Evolutionary conservation across 2,888 invertebrate species (phyloP), one percentile per base, ranked within the genome.

Genomic region (Catotricha subobsoleta): DNA sequence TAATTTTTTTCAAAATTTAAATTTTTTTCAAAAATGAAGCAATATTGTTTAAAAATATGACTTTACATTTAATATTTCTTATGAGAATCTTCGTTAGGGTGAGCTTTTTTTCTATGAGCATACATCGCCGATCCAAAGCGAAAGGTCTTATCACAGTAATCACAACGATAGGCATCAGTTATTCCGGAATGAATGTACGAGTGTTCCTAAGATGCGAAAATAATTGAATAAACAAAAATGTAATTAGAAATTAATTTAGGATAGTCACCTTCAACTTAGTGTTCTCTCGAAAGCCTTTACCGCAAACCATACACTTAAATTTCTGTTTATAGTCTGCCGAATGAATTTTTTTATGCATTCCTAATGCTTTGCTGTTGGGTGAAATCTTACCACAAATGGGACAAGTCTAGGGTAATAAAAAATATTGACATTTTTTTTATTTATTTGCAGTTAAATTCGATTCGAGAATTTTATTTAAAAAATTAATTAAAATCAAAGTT

Each of bases 261-360:
- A 12, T 18, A 18, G 15, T 3, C 28, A 39, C 39, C 29, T 39
- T 39, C 10, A 39, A 28, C n/a, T 39, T 39, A 3, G 39, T 39
- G 2, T 27, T 15, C 12, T 39, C 39, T 1, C 39, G 18, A 19
- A 39, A 39, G 3, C 39, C 34, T 19, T 39, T 39, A 15, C 39
- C 39, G 15, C 39, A 39, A n/a, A 39, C 39, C 8, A 39, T 39
- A 28, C 39, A 39, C n/a, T 39, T 39, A 10, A 27, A 39, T 7
- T 28, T 27, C n/a, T 39, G 28, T n/a, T 39, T 39, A 10, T 19
- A 19, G 2, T 19, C 27, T 28, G 27, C 39, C 8, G 28, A 19
- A 28, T 39, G 39, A n/a, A 39, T 39, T 29, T 27, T 27, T 15
- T 39, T 16, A n/a, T 39, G 39, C 13, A 28, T 39, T 2, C 19